A percentile compares a stretch with the other conserved stretches of the same genome.
These are phyloP conservation scores for Monoplex corrugatus DNA, from an alignment of 2,888 invertebrate genomes.

Conservation along the genomic window DNA sequence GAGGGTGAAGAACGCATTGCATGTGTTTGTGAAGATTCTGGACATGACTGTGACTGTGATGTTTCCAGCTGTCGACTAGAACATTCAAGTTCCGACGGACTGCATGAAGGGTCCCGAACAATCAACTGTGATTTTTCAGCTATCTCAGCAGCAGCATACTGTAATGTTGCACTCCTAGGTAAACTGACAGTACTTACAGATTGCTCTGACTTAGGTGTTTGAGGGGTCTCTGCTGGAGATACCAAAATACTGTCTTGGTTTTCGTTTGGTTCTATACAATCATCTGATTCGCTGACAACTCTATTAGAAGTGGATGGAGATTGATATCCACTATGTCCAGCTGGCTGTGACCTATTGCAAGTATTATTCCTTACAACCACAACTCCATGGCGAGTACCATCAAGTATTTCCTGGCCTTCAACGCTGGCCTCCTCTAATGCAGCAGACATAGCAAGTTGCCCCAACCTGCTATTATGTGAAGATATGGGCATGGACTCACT, in stretches of 20 bases:
- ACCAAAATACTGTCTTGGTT: not conserved
- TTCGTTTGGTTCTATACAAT: not conserved
- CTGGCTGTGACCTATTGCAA: not conserved
- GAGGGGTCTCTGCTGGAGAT: not conserved
- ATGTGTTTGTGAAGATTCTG: not conserved
- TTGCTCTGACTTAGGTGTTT: not conserved
- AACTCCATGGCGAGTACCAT: not conserved
- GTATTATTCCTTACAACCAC: not conserved
- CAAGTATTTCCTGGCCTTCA: not conserved
- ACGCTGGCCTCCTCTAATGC: not conserved
- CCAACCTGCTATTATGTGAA: constrained; percentile 20
- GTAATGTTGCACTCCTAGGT: not conserved
- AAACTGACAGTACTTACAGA: not conserved
- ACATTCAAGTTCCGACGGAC: not conserved
- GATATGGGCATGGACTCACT: not conserved
- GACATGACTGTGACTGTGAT: not conserved
- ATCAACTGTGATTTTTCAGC: not conserved
- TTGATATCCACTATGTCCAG: not conserved
- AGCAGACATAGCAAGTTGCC: not conserved
- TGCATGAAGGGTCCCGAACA: not conserved
- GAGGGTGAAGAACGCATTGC: not conserved
- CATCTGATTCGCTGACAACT: not conserved
- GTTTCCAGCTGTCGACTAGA: not conserved
- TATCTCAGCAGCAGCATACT: not conserved
- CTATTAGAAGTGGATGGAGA: not conserved